Evolutionary conservation across 1,140 invertebrate species (phyloP), one percentile per base, ranked within the genome.

Genomic region (Euura lappo): DNA sequence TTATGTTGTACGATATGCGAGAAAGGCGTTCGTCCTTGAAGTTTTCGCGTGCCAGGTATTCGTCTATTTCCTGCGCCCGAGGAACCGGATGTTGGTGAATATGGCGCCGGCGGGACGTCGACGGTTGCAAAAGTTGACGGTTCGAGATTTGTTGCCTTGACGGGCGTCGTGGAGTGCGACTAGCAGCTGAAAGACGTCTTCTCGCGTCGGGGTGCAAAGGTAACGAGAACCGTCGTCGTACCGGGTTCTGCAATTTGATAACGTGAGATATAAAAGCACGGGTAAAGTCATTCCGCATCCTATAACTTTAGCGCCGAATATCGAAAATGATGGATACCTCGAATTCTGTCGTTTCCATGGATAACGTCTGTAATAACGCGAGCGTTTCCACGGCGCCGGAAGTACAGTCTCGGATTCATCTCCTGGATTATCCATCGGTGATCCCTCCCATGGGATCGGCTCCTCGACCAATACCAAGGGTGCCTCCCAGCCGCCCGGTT

Each of bases 41-140:
- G 28, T 28, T 28, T 28, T 28, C 28, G 28, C 28, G 28, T 28
- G 28, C 28, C 1, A 28, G 28, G 28, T 28, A 28, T 28, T 28
- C 28, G 65, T 73, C 80, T 73, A 74, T 71, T 76, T 75, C 64
- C 79, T 72, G 44, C 79, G 77, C 13, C 91, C 91, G 65, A 91
- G 79, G 78, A 91, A 92, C n/a, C 90, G 88, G 72, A 92, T 91
- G 78, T 91, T 92, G 72, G 90, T 91, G 77, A 91, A 91, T 11
- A 92, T 87, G 6, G 88, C 83, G 68, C 86, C 86, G 13, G 91
- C 90, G 0, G 90, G 89, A 74, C 91, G 86, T 72, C 88, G 89
- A 46, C 91, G 84, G 79, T 91, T 91, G 78, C 91, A 92, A 80
- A 92, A 92, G 74, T 90, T 87, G 0, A 92, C 86, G n/a, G 87